Conservation (phyloP, 1,140 invertebrate genomes). For the Drosophila asahinai region DNA sequence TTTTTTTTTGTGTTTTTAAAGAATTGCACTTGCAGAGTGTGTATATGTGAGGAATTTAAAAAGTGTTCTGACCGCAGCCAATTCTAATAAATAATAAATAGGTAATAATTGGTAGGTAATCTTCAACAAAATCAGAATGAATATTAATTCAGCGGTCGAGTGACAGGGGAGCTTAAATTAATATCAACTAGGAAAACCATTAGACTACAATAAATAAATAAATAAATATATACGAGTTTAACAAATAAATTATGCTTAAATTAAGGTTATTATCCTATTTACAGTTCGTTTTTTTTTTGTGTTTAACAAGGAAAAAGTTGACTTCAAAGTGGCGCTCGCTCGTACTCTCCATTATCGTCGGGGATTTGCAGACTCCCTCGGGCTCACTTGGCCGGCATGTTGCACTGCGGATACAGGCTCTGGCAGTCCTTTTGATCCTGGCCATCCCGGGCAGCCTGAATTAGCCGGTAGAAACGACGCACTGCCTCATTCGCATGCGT, state of each 20-base stretch:
- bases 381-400: constrained; percentile 72
- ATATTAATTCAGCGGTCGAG: constrained; percentile 49
- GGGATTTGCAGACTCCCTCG: constrained; percentile 3
- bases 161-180: constrained; percentile 24
- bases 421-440: constrained; percentile 92
- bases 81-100: constrained; percentile 22
- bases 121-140: constrained; percentile 78
- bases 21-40: not conserved
- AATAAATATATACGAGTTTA: constrained; percentile 71
- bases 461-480: constrained; percentile 91
- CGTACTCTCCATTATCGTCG: not conserved
- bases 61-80: constrained; percentile 35
- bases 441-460: constrained; percentile 92
- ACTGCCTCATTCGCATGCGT: constrained; percentile 88
- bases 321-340: constrained; percentile 63
- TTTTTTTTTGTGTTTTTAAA: constrained; percentile 8
- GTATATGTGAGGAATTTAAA: constrained; percentile 32
- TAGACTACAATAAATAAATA: constrained; percentile 67
- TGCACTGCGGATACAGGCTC: constrained; percentile 89
- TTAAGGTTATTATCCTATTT: constrained; percentile 58
- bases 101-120: constrained; percentile 2
- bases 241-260: constrained; percentile 66
- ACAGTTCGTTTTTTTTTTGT: constrained; percentile 54
- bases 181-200: constrained; percentile 31
- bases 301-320: constrained; percentile 72